These are phyloP conservation scores for pig (Sus scrofa) DNA, from an alignment of 2,113 vertebrate genomes.

Conservation along the genomic window T2T-Sscrofa CM000830.6:96636001-96636500, in stretches of 20 bases:
- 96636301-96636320: constrained; percentile 39
- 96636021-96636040: constrained; percentile 56
- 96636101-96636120: constrained; percentile 43
- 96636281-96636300: background rate
- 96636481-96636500: constrained; percentile 81
- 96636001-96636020: background rate
- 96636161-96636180: constrained; percentile 3
- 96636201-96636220: constrained; percentile 36
- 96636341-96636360: background rate
- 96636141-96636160: constrained; percentile 38
- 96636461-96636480: constrained; percentile 67
- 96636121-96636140: background rate
- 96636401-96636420: background rate
- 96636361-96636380: background rate
- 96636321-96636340: constrained; percentile 28
- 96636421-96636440: constrained; percentile 62
- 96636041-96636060: background rate
- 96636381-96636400: background rate
- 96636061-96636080: background rate
- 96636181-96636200: constrained; percentile 39
- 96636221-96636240: background rate
- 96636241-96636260: background rate
- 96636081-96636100: constrained; percentile 10
- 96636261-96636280: background rate
- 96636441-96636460: constrained; percentile 19